These are phyloP conservation scores for Cephus runcator DNA, from an alignment of 2,888 invertebrate species.

Conservation along the genomic window DNA sequence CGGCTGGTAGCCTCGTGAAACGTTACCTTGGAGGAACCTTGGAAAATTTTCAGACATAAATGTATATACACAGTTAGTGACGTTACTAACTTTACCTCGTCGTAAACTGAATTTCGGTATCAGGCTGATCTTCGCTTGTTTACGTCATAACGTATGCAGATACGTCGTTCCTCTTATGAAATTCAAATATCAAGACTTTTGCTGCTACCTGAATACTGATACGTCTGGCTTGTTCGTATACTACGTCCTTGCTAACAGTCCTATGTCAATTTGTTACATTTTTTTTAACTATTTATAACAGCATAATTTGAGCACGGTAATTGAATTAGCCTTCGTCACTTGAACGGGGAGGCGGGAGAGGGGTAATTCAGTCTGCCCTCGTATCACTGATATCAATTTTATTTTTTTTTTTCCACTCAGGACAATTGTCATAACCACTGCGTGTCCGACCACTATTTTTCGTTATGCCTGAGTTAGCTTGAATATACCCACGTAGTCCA, in stretches of 20 bases:
- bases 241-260: not conserved
- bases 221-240: not conserved
- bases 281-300: constrained; percentile 11
- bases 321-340: constrained; percentile 35
- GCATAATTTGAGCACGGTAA: constrained; percentile 35
- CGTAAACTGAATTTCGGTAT: not conserved
- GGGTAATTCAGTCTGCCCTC: not conserved
- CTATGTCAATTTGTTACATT: constrained; percentile 5
- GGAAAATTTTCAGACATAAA: not conserved
- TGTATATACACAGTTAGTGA: not conserved
- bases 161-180: not conserved
- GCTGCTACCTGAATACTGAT: not conserved
- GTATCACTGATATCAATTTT: not conserved
- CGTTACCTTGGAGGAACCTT: not conserved
- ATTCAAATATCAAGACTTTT: not conserved
- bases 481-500: no score
- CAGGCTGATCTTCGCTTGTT: not conserved
- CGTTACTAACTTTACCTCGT: not conserved
- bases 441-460: not conserved
- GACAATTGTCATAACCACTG: not conserved
- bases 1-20: not conserved
- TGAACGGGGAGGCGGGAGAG: not conserved
- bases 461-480: no score
- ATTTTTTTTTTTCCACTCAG: not conserved
- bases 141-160: not conserved